phyloP scores from a whole-genome alignment of 2,797 vertebrate genomes.

The Channa striata region DNA sequence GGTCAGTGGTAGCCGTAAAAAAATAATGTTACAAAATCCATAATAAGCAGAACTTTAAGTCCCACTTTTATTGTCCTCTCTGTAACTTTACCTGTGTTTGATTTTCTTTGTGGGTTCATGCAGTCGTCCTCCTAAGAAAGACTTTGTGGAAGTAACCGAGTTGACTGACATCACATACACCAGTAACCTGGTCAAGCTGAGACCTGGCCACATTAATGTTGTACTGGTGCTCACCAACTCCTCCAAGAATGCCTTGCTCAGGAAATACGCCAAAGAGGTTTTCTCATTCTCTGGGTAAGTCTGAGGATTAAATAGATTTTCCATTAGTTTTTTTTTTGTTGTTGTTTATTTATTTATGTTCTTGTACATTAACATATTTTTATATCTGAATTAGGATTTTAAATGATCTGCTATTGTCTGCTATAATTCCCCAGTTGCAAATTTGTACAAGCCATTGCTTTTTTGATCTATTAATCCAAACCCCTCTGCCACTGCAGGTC shows the following conservation, averaged over 20 bases:
- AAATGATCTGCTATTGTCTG: too few relatives aligned
- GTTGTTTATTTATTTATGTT: too few relatives aligned
- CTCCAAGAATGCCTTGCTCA: conserved; percentile 91
- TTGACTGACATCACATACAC: conserved; percentile 93
- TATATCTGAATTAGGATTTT: too few relatives aligned
- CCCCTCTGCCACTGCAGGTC: conserved; percentile 79
- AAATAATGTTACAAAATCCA: neutral
- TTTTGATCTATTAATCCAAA: conserved; percentile 2
- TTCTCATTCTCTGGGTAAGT: conserved; percentile 94
- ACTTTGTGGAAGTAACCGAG: conserved; percentile 96
- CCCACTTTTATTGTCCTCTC: neutral
- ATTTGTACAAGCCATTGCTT: neutral
- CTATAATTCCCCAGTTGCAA: neutral
- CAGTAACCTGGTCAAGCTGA: conserved; percentile 93
- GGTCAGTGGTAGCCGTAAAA: neutral
- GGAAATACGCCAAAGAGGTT: conserved; percentile 95
- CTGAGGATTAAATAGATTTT: neutral
- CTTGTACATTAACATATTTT: too few relatives aligned
- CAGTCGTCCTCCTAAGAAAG: conserved; percentile 91
- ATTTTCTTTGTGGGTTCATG: conserved; percentile 13
- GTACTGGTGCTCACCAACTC: conserved; percentile 91
- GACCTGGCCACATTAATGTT: conserved; percentile 95
- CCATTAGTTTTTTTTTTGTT: too few relatives aligned
- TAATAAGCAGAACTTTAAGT: neutral
- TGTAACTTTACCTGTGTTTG: neutral